A percentile compares a stretch with the other conserved stretches of the same genome.
These are phyloP conservation scores for Etheostoma perlongum DNA, from an alignment of 2,797 vertebrate species.

Conservation along the genomic window DNA sequence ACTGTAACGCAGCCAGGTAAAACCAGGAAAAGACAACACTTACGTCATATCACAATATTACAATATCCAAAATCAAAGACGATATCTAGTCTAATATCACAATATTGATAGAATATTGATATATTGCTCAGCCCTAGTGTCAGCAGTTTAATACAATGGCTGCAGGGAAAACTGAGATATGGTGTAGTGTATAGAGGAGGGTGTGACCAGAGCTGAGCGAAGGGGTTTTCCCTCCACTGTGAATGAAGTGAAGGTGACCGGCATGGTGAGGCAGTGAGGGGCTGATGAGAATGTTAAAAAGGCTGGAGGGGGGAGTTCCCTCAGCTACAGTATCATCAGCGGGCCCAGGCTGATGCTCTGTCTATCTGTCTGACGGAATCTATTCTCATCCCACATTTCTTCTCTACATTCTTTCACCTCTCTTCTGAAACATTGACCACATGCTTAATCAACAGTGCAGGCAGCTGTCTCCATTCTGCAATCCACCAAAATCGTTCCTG, in stretches of 20 bases:
- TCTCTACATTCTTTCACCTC: neutral
- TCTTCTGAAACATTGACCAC: conserved; percentile 10
- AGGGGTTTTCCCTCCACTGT: conserved; percentile 63
- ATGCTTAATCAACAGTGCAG: conserved; percentile 9
- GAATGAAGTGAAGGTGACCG: conserved; percentile 51
- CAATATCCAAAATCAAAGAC: too few species aligned
- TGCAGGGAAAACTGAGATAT: conserved; percentile 49
- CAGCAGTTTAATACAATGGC: conserved; percentile 53
- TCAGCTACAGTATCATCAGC: conserved; percentile 42
- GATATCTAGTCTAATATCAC: too few species aligned
- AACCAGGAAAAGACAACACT: too few species aligned
- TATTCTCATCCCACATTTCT: conserved; percentile 10
- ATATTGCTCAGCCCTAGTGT: conserved; percentile 15
- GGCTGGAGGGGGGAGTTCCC: conserved; percentile 65
- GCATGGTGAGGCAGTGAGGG: conserved; percentile 58
- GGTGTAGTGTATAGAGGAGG: conserved; percentile 38
- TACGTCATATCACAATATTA: too few species aligned
- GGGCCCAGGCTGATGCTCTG: conserved; percentile 16
- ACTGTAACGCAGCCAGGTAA: too few species aligned
- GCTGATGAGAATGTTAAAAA: conserved; percentile 78
- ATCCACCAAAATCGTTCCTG: conserved; percentile 18
- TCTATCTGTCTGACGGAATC: conserved; percentile 17
- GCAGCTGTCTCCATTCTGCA: conserved; percentile 2
- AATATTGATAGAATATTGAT: too few species aligned
- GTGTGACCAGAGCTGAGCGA: conserved; percentile 29